Percentiles rank a stretch among this genome's conserved stretches.
Evolutionary conservation across 2,888 invertebrate species (phyloP).

Genomic region (Reticulitermes lucifugus): DNA sequence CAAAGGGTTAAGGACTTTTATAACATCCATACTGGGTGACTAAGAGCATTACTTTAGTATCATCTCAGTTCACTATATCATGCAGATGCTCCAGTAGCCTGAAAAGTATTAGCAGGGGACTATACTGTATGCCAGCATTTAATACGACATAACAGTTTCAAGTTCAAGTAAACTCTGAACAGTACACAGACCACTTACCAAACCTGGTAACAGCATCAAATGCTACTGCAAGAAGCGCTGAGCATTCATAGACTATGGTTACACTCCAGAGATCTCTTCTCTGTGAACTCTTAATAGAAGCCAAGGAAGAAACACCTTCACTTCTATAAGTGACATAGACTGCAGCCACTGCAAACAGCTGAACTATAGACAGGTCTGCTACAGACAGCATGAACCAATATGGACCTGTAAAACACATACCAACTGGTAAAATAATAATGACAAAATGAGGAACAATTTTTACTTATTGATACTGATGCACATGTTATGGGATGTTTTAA

Average conservation of each 20-base stretch:
- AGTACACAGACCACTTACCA: constrained; percentile 55
- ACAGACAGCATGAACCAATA: constrained; percentile 67
- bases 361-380: constrained; percentile 65
- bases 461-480: too few species aligned
- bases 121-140: too few species aligned
- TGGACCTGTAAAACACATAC: constrained; percentile 60
- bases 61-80: too few species aligned
- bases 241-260: constrained; percentile 65
- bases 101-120: too few species aligned
- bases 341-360: constrained; percentile 65
- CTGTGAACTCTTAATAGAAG: constrained; percentile 62
- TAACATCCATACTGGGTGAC: too few species aligned
- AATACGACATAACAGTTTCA: too few species aligned
- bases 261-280: constrained; percentile 67
- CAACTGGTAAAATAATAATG: not conserved
- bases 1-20: too few species aligned
- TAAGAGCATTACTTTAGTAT: too few species aligned
- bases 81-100: too few species aligned
- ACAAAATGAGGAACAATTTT: too few species aligned
- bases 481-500: too few species aligned
- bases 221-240: constrained; percentile 61
- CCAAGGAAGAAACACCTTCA: constrained; percentile 57
- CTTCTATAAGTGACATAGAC: constrained; percentile 63
- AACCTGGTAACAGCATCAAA: constrained; percentile 60
- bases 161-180: too few species aligned